A percentile compares a stretch with the other conserved stretches of the same genome.
These are phyloP conservation scores for Frieseomelitta varia DNA, from an alignment of 1,140 invertebrate species.

Conservation along the genomic window DNA sequence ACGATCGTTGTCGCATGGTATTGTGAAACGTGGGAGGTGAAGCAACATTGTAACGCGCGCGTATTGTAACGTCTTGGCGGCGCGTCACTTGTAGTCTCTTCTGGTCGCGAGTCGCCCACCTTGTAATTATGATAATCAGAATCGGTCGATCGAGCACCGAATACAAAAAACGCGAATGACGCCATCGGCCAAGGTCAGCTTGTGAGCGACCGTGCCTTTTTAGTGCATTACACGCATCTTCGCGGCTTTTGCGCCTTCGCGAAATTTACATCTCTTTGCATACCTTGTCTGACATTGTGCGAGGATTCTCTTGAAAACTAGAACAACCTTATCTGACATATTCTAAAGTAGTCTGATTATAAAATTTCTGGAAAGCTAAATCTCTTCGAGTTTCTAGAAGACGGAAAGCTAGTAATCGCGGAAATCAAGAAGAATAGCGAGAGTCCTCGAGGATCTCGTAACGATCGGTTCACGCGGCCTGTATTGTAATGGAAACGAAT, in stretches of 20 bases:
- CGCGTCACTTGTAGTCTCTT: conserved; percentile 1
- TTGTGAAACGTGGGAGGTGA: conserved; percentile 18
- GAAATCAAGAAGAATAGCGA: neutral
- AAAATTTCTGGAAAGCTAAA: neutral
- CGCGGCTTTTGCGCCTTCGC: neutral
- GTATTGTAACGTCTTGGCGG: neutral
- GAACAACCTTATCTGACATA: neutral
- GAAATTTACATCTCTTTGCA: neutral
- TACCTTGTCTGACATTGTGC: neutral
- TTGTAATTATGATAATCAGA: conserved; percentile 50
- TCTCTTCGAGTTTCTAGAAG: neutral
- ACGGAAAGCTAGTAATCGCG: neutral
- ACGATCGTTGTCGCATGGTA: no score
- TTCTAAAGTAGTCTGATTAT: no score
- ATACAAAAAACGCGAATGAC: conserved; percentile 46
- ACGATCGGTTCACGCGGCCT: conserved; percentile 20
- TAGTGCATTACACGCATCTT: neutral
- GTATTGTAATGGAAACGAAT: conserved; percentile 2
- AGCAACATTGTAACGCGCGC: no score
- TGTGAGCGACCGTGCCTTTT: conserved; percentile 3
- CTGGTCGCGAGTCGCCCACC: conserved; percentile 29
- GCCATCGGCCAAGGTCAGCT: conserved; percentile 37
- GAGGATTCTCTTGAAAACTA: neutral
- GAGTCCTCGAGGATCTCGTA: neutral
- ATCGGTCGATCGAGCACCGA: conserved; percentile 27